Percentiles rank a stretch among this genome's conserved stretches.
Conservation (phyloP, 2,888 invertebrate species). For the Tortrix viridana region DNA sequence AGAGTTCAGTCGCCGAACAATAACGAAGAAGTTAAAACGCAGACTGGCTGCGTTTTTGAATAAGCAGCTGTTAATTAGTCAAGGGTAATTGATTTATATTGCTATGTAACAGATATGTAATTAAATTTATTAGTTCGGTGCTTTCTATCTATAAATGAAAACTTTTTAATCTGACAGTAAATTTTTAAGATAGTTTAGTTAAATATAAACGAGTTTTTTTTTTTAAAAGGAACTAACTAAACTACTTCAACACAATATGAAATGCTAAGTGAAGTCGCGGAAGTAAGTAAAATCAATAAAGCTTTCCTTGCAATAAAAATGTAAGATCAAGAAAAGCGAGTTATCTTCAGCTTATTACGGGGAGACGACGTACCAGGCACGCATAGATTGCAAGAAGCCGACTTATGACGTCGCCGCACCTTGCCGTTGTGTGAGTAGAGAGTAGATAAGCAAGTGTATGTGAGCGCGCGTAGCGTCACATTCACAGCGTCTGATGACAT, state of each 20-base stretch:
- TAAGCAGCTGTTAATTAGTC: conserved; percentile 1
- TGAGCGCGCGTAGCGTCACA: conserved; percentile 71
- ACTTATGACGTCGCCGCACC: conserved; percentile 70
- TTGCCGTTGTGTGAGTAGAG: conserved; percentile 46
- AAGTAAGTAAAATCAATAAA: conserved; percentile 64
- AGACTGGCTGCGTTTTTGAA: background rate
- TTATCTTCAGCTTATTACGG: conserved; percentile 83
- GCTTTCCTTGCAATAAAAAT: conserved; percentile 62
- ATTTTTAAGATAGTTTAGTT: background rate
- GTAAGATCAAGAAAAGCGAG: conserved; percentile 78
- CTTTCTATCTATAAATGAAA: background rate
- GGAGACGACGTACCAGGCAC: conserved; percentile 77
- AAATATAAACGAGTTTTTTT: no score
- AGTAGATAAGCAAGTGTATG: conserved; percentile 54
- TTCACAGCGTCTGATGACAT: conserved; percentile 56
- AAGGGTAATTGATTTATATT: background rate
- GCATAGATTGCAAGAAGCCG: conserved; percentile 69
- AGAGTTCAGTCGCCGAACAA: conserved; percentile 16
- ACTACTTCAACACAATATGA: conserved; percentile 12
- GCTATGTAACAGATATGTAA: background rate
- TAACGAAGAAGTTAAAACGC: background rate
- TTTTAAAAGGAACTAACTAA: no score
- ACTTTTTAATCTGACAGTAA: background rate
- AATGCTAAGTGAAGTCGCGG: conserved; percentile 57
- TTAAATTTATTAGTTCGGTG: background rate